A percentile compares a stretch with the other conserved stretches of the same genome.
phyloP scores from a whole-genome alignment of 2,113 vertebrate genomes.

The Sapajus apella region DNA sequence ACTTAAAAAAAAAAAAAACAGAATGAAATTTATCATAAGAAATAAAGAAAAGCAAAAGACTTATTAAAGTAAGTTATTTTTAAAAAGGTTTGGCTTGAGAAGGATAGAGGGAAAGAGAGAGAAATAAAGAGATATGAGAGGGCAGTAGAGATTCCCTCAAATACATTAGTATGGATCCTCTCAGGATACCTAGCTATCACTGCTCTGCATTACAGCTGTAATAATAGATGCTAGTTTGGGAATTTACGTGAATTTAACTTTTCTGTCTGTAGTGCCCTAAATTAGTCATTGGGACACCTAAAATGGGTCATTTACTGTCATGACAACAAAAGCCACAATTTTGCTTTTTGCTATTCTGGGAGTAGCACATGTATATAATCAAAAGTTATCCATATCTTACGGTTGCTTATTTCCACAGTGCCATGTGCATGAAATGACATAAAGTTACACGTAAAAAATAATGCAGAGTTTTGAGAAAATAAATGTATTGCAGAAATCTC shows the following conservation, averaged over 20 bases:
- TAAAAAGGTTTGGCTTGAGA: neutral
- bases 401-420: neutral
- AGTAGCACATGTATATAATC: neutral
- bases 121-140: neutral
- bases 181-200: neutral
- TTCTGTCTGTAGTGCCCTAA: neutral
- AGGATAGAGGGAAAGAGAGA: neutral
- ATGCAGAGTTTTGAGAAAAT: neutral
- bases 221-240: neutral
- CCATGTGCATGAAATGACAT: neutral
- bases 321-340: neutral
- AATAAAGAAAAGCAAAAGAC: neutral
- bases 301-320: neutral
- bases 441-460: neutral
- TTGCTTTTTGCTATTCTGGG: neutral
- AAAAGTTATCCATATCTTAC: neutral
- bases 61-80: neutral
- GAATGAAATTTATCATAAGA: neutral
- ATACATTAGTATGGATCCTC: neutral
- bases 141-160: rapidly evolving
- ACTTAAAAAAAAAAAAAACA: neutral
- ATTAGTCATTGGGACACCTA: neutral
- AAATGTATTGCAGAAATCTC: neutral
- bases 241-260: neutral
- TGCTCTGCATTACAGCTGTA: neutral